Conservation (phyloP, 2,113 vertebrate species). For the Pandion haliaetus region DNA sequence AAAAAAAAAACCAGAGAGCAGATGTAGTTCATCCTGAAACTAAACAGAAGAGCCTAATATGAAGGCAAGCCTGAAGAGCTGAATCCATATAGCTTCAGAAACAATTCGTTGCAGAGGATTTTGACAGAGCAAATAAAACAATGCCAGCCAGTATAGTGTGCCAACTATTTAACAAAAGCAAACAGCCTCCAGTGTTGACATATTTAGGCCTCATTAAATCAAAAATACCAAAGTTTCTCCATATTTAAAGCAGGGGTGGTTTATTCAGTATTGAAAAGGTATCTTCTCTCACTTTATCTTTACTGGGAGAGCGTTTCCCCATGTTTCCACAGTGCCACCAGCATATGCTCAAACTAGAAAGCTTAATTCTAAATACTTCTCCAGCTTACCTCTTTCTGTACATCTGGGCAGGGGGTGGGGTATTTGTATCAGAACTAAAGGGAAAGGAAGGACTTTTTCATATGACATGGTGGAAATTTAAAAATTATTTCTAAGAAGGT, state of each 20-base stretch:
- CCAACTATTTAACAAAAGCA: neutral
- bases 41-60: neutral
- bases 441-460: neutral
- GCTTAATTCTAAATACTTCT: neutral
- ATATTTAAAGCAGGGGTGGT: neutral
- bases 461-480: neutral
- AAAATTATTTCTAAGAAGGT: neutral
- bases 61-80: neutral
- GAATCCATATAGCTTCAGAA: neutral
- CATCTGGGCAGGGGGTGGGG: rapidly evolving
- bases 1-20: neutral
- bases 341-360: neutral
- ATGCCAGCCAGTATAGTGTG: neutral
- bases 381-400: neutral
- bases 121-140: neutral
- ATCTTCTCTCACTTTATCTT: neutral
- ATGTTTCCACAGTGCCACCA: neutral
- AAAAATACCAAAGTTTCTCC: neutral
- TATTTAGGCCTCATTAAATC: neutral
- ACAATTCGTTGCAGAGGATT: neutral
- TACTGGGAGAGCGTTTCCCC: neutral
- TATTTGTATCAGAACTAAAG: neutral
- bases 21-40: neutral
- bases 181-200: neutral
- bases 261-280: neutral